phyloP scores from a whole-genome alignment of 2,113 vertebrate genomes.

The Barnardius zonarius region DNA sequence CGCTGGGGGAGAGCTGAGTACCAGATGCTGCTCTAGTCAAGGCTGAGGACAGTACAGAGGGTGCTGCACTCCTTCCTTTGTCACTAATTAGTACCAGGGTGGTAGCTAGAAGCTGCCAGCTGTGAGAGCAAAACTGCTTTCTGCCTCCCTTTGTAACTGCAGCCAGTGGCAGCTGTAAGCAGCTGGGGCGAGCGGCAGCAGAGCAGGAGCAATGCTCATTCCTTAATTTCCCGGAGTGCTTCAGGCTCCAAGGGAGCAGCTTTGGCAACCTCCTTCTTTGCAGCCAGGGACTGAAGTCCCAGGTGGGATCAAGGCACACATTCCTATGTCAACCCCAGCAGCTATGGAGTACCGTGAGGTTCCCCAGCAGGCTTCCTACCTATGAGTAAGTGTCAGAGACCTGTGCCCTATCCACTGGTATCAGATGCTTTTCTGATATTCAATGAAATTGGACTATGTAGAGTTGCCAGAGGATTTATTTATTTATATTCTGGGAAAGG shows the following conservation, averaged over 20 bases:
- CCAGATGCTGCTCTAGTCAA: not conserved
- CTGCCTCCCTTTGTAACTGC: not conserved
- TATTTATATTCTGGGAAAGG: slow-evolving; percentile 36
- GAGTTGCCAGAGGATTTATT: slow-evolving; percentile 11
- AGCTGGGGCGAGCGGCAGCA: slow-evolving; percentile 11
- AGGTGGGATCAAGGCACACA: not conserved
- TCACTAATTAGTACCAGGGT: not conserved
- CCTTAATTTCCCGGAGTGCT: not conserved
- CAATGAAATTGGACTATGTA: not conserved
- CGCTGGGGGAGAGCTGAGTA: not conserved
- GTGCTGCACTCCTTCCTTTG: not conserved
- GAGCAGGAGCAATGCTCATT: not conserved
- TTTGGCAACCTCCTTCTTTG: not conserved
- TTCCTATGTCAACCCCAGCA: not conserved
- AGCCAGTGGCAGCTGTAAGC: slow-evolving; percentile 29
- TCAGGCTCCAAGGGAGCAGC: not conserved
- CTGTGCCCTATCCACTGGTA: accelerated
- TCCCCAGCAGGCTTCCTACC: not conserved
- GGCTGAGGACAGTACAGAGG: not conserved
- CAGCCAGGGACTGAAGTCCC: not conserved
- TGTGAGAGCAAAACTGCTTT: not conserved
- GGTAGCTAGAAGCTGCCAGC: not conserved
- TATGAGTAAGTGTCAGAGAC: not conserved
- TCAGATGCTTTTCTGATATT: not conserved
- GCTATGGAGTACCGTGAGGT: not conserved